Evolutionary conservation across 2,797 vertebrate genomes (phyloP).

Genomic region (Sebastes trivittatus): DNA sequence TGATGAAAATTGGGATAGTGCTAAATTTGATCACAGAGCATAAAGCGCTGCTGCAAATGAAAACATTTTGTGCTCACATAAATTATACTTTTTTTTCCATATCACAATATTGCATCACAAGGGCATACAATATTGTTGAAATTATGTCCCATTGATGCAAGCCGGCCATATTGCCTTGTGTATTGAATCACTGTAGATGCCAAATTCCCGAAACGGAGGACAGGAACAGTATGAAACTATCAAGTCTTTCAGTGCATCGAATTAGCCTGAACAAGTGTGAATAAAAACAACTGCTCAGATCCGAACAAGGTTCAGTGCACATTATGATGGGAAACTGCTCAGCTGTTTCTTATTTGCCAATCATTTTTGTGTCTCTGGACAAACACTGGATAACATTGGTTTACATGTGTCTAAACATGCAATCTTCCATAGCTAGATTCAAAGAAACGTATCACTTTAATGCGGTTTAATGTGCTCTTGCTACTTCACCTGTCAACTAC

Average conservation of each 20-base stretch:
- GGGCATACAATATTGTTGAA: neutral
- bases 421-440: neutral
- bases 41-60: conserved; percentile 35
- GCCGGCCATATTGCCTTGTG: neutral
- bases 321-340: neutral
- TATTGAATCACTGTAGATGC: conserved; percentile 12
- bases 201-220: neutral
- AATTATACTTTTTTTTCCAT: conserved; percentile 1
- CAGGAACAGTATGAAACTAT: neutral
- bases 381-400: neutral
- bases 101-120: conserved; percentile 29
- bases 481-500: neutral
- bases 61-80: conserved; percentile 30
- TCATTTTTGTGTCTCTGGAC: neutral
- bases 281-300: neutral
- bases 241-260: neutral
- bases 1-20: conserved; percentile 45
- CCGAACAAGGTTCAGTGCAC: neutral
- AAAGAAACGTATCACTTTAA: neutral
- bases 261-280: neutral
- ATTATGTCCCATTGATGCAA: conserved; percentile 3
- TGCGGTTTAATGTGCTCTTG: neutral
- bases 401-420: neutral
- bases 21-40: conserved; percentile 49
- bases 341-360: neutral